Evolutionary conservation across 2,888 invertebrate genomes (phyloP), one percentile per base, ranked within the genome.

Genomic region (Galeruca laticollis): DNA sequence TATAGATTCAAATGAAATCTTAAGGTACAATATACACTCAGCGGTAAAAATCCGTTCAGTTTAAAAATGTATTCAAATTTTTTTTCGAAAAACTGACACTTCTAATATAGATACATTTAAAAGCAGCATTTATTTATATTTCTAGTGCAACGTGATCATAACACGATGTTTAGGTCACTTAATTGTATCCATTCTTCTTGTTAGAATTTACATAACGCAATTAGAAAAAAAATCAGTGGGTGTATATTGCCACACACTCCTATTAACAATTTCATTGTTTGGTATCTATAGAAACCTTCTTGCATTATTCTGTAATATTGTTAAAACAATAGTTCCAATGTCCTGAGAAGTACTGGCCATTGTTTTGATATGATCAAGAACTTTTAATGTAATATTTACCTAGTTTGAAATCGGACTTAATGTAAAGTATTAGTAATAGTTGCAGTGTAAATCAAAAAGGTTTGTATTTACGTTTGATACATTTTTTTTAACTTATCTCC

Each of bases 351-450:
- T 31, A 57, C 43, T 26, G 31, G 11, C 57, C 56, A 57, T 65
- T 65, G 64, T 65, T 56, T 49, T 33, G 57, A 65, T 65, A 65
- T 35, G 11, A 57, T 65, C 64, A 62, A 51, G 51, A 62, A 62
- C 35, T 51, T 62, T 62, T 62, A 51, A 51, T 62, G 62, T 51
- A 35, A 35, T 62, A 62, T 62, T 62, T 51, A 26, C 26, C 26
- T 49, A 13, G 37, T 11, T 37, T 13, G 9, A 37, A 37, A 37
- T 10, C 37, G 37, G 37, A 13, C 13, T 13, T 37, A 10, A 37
- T 2, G 49, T 47, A 49, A 49, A 15, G 49, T 49, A 61, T 31
- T 61, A 47, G 26, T 26, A n/a, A n/a, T 26, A 26, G 26, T 26
- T 26, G 26, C 26, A 26, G 3, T 26, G 6, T 26, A 26, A 26